These are phyloP conservation scores for Sus cebifrons DNA, from an alignment of 2,797 vertebrate species.

Conservation along the genomic window DNA sequence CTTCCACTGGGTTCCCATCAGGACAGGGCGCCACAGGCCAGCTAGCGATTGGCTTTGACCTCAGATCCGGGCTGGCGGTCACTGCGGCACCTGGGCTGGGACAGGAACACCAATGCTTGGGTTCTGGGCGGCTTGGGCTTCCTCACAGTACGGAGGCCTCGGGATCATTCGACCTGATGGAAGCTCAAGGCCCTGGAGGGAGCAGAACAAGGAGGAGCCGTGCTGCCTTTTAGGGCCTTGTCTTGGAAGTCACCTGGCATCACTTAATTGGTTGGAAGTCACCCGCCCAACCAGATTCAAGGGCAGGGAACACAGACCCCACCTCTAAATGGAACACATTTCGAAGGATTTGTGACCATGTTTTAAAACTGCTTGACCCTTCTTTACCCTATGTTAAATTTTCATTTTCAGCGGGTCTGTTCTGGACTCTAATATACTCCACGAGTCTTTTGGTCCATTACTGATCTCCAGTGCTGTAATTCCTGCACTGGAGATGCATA, in stretches of 20 bases:
- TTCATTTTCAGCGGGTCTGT: background rate
- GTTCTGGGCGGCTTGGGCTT: background rate
- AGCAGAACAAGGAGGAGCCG: background rate
- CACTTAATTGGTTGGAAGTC: background rate
- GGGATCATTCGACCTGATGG: too few species aligned
- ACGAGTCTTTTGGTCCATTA: background rate
- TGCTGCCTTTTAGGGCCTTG: background rate
- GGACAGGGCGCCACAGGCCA: background rate
- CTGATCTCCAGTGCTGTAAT: background rate
- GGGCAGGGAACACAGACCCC: too few species aligned
- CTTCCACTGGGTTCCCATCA: too few species aligned
- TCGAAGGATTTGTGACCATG: background rate
- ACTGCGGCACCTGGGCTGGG: too few species aligned
- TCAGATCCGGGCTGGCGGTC: background rate
- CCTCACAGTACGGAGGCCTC: background rate
- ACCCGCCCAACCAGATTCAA: background rate
- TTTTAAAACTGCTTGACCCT: background rate
- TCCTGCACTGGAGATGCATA: too few species aligned
- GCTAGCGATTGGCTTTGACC: background rate
- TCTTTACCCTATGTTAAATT: background rate
- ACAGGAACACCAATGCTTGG: background rate
- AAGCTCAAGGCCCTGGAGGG: background rate
- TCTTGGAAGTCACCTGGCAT: background rate
- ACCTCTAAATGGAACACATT: background rate
- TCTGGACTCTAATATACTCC: background rate